Evolutionary conservation across 2,888 invertebrate species (phyloP), one percentile per base, ranked within the genome.

Genomic region (Octodonta nipae): DNA sequence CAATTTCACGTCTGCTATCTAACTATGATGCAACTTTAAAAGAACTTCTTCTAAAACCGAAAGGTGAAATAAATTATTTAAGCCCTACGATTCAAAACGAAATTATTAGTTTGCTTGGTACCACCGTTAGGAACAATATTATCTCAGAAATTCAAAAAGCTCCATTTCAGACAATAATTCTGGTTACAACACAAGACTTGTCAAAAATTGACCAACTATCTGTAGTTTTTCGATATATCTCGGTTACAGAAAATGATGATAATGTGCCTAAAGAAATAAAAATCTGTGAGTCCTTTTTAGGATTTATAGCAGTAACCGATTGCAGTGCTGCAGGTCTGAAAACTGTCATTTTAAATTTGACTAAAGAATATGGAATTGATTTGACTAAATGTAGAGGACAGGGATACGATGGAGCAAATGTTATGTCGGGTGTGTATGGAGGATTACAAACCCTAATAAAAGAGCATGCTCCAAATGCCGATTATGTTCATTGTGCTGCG

Each of bases 161-260:
- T 28, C 7, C 28, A 28, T 28, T 28, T 27, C 13, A 13, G 27
- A 27, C 27, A 13, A 27, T 27, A 11, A 12, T n/a, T n/a, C 8
- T 6, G 2, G 4, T 6, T 29, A 29, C 15, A 29, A 15, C 29
- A 29, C 29, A 29, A 29, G 29, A 29, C 29, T 16, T 29, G 29
- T 29, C 29, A 29, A 29, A 15, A 29, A 16, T 16, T 29, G 29
- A 29, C 29, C 29, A 29, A 29, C 29, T 15, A 16, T 29, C 29
- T 29, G 29, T 29, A 16, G 29, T 29, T 29, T 29, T 29, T 29
- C 29, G 17, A 29, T 15, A 15, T 3, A 29, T 15, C 10, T 4
- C 16, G 10, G 11, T 10, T n/a, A n/a, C n/a, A n/a, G n/a, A n/a
- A n/a, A n/a, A n/a, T n/a, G n/a, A n/a, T n/a, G n/a, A n/a, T n/a